Evolutionary conservation across 2,797 vertebrate species (phyloP).

Genomic region (Mormyrops boulengeri): DNA sequence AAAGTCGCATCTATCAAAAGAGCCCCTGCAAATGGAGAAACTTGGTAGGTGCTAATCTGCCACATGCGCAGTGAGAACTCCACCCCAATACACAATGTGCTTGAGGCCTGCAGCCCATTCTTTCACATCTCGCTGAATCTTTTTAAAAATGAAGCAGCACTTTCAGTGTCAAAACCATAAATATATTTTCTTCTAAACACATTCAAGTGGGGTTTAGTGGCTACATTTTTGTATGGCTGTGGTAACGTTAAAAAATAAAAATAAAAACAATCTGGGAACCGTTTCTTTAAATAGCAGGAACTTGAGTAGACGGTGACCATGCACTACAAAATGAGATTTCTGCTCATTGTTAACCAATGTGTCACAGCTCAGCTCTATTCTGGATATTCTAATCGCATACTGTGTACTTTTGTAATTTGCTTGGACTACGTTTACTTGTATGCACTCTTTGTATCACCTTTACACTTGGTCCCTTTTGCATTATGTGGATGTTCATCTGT

Average conservation of each 20-base stretch:
- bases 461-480: neutral
- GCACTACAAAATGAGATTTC: neutral
- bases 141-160: slow-evolving; percentile 43
- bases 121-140: slow-evolving; percentile 28
- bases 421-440: neutral
- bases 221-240: neutral
- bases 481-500: neutral
- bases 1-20: neutral
- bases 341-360: neutral
- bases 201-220: neutral
- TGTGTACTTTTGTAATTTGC: neutral
- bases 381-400: neutral
- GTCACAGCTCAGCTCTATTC: neutral
- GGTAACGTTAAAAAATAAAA: neutral
- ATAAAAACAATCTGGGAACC: neutral
- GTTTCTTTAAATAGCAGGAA: neutral
- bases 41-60: neutral
- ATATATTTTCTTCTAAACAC: slow-evolving; percentile 28
- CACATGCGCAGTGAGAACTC: neutral
- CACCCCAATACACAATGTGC: neutral
- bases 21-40: neutral
- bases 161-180: slow-evolving; percentile 26
- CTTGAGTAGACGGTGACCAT: neutral
- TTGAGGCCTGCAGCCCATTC: slow-evolving; percentile 18
- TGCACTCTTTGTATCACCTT: neutral